Base-by-base conservation (phyloP, 2,113 vertebrate genomes). In the Cervus canadensis region DNA sequence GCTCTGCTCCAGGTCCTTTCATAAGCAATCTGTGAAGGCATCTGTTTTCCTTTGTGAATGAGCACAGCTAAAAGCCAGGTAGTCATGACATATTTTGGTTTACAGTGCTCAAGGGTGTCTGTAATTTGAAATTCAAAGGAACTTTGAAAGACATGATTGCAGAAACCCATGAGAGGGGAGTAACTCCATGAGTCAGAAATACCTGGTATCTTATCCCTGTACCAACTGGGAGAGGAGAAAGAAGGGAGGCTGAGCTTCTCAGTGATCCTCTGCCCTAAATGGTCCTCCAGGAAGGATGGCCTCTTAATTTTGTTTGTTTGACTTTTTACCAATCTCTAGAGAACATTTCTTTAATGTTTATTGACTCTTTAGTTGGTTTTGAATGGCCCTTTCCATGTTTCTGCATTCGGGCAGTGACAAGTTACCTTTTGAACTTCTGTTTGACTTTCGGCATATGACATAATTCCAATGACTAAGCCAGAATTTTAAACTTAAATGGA, bases 401-500 rank as follows among this genome's bases (percentile, higher is more conserved):
- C 71, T 93, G 28, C 57, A 96, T 79, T 86, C 93, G 78, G 78
- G 50, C 33, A 83, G 21, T n/a, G 26, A 76, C 74, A 59, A 74
- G 26, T 92, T 30, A 71, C 28, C 14, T 48, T 74, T 17, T 54
- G 60, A 83, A 54, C 17, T 60, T 83, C 82, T 81, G 30, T 79
- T 89, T 96, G 78, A 62, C 78, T 95, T 89, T 87, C 7, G 7
- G 54, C 36, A 91, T 83, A 76, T 60, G 83, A 94, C 83, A 74
- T 84, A 71, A 91, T 97, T 82, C 45, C 60, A 86, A 28, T 74
- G 83, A 62, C 83, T 84, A 6, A 94, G 57, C 50, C 56, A 95
- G 83, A 95, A 95, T 91, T 93, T 78, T 91, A 95, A 95, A 78
- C 40, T 78, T 94, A 94, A 95, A 88, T 62, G 28, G 71, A 25